These are phyloP conservation scores for Coreius guichenoti DNA, from an alignment of 2,797 vertebrate genomes.

Conservation along the genomic window DNA sequence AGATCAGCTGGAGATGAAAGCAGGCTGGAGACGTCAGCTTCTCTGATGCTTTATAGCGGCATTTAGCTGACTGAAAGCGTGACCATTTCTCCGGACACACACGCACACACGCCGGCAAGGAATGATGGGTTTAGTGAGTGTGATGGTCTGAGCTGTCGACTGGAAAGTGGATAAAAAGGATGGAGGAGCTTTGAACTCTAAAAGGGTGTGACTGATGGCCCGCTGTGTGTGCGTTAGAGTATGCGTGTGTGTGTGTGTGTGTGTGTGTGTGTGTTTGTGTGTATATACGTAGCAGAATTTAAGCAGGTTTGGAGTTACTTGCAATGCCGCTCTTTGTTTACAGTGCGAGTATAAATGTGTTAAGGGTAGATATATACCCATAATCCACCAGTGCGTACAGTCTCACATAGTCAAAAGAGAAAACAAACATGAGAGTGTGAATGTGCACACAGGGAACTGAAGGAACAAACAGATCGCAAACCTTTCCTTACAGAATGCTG, in stretches of 20 bases:
- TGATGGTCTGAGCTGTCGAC: slow-evolving; percentile 53
- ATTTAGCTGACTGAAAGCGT: slow-evolving; percentile 55
- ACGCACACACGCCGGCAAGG: slow-evolving; percentile 41
- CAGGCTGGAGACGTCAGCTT: slow-evolving; percentile 31
- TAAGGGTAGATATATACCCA: slow-evolving; percentile 43
- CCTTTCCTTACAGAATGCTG: slow-evolving; percentile 26
- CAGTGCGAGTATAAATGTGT: slow-evolving; percentile 31
- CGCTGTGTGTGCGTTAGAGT: slow-evolving; percentile 41
- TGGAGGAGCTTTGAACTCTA: slow-evolving; percentile 52
- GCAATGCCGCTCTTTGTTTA: slow-evolving; percentile 27
- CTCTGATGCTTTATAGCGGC: slow-evolving; percentile 51
- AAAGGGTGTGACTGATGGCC: slow-evolving; percentile 47
- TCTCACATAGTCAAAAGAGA: slow-evolving; percentile 34
- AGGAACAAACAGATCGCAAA: slow-evolving; percentile 41
- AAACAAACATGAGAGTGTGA: slow-evolving; percentile 41
- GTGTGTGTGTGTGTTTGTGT: slow-evolving; percentile 25
- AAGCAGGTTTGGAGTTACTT: slow-evolving; percentile 23
- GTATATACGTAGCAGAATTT: slow-evolving; percentile 12
- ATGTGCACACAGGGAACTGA: slow-evolving; percentile 18
- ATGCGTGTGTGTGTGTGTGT: slow-evolving; percentile 26
- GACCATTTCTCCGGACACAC: slow-evolving; percentile 51
- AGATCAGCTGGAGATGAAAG: slow-evolving; percentile 56
- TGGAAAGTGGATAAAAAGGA: slow-evolving; percentile 55
- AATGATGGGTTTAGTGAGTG: slow-evolving; percentile 52
- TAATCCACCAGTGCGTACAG: slow-evolving; percentile 40